Percentiles rank a stretch among this genome's conserved stretches.
Evolutionary conservation across 1,140 invertebrate species (phyloP).

Genomic region (Lethocerus indicus): DNA sequence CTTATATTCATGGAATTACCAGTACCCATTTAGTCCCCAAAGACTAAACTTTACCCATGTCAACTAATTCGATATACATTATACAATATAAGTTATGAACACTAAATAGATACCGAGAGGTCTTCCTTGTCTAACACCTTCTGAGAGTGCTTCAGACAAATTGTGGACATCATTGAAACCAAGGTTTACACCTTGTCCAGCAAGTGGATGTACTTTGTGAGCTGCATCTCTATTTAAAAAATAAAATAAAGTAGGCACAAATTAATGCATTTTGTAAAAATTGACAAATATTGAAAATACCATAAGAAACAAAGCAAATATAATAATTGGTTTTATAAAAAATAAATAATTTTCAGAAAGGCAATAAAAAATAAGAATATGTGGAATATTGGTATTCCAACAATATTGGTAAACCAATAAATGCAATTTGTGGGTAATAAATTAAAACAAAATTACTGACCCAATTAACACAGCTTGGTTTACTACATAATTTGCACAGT

Average conservation of each 20-base stretch:
- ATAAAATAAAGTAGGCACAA: too few species aligned
- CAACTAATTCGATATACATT: too few species aligned
- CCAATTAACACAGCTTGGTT: conserved; percentile 64
- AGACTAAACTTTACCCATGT: not conserved
- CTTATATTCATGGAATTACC: conserved; percentile 29
- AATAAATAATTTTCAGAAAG: too few species aligned
- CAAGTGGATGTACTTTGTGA: conserved; percentile 89
- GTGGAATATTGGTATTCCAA: too few species aligned
- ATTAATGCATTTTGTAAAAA: too few species aligned
- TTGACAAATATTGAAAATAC: too few species aligned
- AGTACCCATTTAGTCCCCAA: not conserved
- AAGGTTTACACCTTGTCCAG: conserved; percentile 93
- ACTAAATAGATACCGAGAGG: too few species aligned
- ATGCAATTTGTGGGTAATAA: too few species aligned
- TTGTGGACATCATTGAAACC: conserved; percentile 83
- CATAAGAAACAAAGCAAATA: too few species aligned
- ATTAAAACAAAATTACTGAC: conserved; percentile 34
- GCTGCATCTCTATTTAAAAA: conserved; percentile 64
- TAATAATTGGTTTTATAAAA: too few species aligned
- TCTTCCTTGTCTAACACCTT: conserved; percentile 52
- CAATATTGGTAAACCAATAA: too few species aligned
- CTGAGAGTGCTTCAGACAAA: conserved; percentile 48
- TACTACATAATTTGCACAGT: conserved; percentile 67
- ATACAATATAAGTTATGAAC: conserved; percentile 20
- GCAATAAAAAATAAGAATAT: too few species aligned